Evolutionary conservation across 1,140 invertebrate species (phyloP).

Genomic region (Cherax destructor): DNA sequence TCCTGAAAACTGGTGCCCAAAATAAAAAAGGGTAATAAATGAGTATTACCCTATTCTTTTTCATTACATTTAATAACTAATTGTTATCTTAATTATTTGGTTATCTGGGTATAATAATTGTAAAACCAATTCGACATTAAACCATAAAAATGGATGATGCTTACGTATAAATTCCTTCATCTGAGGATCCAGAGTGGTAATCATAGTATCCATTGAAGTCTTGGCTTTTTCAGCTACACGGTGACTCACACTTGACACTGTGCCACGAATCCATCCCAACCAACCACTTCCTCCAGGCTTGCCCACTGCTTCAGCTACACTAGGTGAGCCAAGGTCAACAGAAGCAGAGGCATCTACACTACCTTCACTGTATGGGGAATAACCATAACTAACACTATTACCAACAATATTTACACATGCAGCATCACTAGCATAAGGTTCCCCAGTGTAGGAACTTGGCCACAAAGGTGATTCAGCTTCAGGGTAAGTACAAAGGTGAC

Average conservation of each 20-base stretch:
- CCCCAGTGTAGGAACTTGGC: neutral
- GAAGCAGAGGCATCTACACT: conserved; percentile 49
- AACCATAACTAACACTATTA: conserved; percentile 32
- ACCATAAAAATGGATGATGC: conserved; percentile 72
- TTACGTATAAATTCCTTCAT: conserved; percentile 92
- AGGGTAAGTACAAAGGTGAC: neutral
- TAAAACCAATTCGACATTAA: neutral
- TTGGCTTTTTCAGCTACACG: conserved; percentile 88
- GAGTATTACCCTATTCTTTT: no score
- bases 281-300: conserved; percentile 72
- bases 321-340: conserved; percentile 51
- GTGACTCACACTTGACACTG: conserved; percentile 76
- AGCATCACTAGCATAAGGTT: neutral
- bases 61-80: no score
- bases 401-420: neutral
- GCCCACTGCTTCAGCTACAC: conserved; percentile 20
- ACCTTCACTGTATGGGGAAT: conserved; percentile 44
- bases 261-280: conserved; percentile 76
- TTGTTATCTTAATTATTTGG: no score
- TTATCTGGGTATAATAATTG: no score
- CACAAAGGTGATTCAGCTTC: neutral
- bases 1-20: no score
- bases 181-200: conserved; percentile 91
- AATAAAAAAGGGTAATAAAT: no score
- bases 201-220: conserved; percentile 89